Evolutionary conservation across 2,113 vertebrate species (phyloP).

Genomic region (Anas platyrhynchos): DNA sequence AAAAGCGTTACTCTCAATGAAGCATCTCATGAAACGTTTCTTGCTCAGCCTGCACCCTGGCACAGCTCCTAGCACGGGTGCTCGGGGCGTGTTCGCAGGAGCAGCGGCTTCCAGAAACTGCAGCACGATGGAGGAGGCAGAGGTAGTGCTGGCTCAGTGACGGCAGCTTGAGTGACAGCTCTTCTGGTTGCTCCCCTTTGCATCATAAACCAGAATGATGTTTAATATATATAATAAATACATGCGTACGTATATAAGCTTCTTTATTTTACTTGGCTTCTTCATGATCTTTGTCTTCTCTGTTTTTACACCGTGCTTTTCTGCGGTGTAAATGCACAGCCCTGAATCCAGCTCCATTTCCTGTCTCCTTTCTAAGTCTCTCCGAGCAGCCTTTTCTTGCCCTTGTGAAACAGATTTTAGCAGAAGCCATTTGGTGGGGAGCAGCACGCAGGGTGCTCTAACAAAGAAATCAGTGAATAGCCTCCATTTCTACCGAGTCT

Average conservation of each 20-base stretch:
- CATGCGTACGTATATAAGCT: too few species aligned
- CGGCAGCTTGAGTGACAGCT: not conserved
- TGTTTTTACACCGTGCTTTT: not conserved
- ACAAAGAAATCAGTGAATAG: not conserved
- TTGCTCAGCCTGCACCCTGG: rapidly evolving
- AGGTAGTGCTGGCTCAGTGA: not conserved
- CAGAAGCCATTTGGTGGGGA: not conserved
- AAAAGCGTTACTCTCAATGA: not conserved
- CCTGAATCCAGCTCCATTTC: not conserved
- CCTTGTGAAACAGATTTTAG: not conserved
- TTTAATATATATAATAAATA: not conserved
- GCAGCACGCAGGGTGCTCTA: not conserved
- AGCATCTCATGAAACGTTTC: not conserved
- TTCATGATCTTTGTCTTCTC: not conserved
- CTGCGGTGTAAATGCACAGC: not conserved
- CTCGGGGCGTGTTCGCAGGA: not conserved
- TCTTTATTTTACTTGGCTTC: not conserved
- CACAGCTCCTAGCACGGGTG: not conserved
- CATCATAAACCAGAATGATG: not conserved
- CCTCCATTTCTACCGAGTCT: not conserved
- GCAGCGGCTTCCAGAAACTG: not conserved
- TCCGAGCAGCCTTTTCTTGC: not conserved
- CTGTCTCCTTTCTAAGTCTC: not conserved
- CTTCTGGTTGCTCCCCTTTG: slow-evolving; percentile 30
- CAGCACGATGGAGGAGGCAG: not conserved